Conservation (phyloP, 2,113 vertebrate species). For the Grallaria varia region DNA sequence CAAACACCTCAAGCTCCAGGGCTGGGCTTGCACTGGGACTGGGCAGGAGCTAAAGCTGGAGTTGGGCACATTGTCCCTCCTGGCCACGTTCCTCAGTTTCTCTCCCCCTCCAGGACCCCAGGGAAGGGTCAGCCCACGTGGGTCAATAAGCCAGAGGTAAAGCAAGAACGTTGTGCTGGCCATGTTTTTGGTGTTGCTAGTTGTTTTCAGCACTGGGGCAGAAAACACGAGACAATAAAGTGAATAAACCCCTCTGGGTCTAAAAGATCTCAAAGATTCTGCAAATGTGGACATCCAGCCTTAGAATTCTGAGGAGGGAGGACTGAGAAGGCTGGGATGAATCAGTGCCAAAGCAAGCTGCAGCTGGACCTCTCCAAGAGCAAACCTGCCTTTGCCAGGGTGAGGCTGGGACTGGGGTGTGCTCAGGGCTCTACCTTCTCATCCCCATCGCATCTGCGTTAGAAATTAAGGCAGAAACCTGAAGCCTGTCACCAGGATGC, state of each 20-base stretch:
- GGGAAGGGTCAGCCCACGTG: fast-evolving
- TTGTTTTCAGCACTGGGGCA: not conserved
- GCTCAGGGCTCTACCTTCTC: not conserved
- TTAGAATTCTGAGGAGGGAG: not conserved
- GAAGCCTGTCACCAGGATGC: not conserved
- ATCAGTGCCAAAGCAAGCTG: not conserved
- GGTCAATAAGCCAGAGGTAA: not conserved
- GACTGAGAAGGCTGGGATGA: not conserved
- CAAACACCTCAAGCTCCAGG: fast-evolving
- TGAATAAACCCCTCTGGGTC: not conserved
- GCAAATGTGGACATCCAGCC: not conserved
- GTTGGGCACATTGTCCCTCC: not conserved
- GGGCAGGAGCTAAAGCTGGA: not conserved
- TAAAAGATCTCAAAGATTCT: not conserved
- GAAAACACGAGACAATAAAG: not conserved
- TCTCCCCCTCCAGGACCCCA: not conserved
- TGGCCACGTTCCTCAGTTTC: not conserved
- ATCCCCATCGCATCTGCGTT: not conserved
- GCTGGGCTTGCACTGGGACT: not conserved
- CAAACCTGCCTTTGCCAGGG: not conserved
- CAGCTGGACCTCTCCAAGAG: not conserved
- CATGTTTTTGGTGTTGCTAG: not conserved
- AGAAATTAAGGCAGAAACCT: not conserved
- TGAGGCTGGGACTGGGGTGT: not conserved
- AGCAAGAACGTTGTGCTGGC: not conserved